Base-by-base conservation (phyloP, 1,140 invertebrate species). In the Eufriesea mexicana region DNA sequence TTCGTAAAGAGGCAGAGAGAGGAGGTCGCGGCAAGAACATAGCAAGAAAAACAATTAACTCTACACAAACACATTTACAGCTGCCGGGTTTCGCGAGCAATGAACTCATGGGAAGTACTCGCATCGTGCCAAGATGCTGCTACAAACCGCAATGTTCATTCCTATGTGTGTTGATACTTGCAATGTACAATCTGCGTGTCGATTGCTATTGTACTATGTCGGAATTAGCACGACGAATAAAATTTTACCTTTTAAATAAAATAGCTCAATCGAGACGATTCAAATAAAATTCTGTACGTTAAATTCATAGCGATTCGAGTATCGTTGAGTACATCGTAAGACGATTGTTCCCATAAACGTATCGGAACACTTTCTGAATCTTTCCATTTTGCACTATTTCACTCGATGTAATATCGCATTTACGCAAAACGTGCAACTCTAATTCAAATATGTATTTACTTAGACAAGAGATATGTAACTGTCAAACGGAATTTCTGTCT, bases 101-200 rank as follows among this genome's bases (percentile, higher is more conserved):
- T 79, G 77, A 79, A 79, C 77, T 79, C 66, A 70, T 70, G 77
- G 77, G 54, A 79, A 79, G 54, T 79, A 42, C 49, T 70, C n/a
- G 25, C n/a, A 61, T 28, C 54, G 66, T 57, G 75, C 64, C 35
- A 78, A 55, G 62, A 78, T 67, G 49, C 42, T 55, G 5, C 49
- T 55, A 68, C 16, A 25, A 67, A 42, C 47, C 10, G 23, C 59
- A n/a, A 51, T 54, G 18, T 62, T 64, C 73, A 49, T 76, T 64
- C 2, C 47, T 62, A 62, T 25, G 7, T n/a, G 54, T 35, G 45
- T 77, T 35, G n/a, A n/a, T 61, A 47, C 16, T 47, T 74, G 25
- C 6, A 66, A 28, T 10, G 23, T 49, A 7, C 9, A 66, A 66
- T 7, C 12, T n/a, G 1, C 12, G 23, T 61, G n/a, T 68, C 6